Base-by-base conservation (phyloP, 2,113 vertebrate species). In the Chunga burmeisteri region DNA sequence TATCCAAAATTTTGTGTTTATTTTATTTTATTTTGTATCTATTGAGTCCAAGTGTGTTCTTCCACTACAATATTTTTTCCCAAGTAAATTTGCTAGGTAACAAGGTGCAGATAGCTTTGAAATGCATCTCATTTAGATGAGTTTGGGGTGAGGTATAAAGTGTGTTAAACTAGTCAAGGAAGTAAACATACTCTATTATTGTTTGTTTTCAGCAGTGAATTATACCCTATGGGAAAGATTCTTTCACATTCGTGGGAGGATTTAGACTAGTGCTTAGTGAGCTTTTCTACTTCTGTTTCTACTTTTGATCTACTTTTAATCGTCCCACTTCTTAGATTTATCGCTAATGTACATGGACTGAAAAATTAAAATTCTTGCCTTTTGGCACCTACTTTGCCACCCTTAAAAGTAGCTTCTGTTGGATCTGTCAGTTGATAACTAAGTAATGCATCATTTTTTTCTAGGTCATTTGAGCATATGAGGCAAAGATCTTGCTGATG, bases 401-500 rank as follows among this genome's bases (percentile, higher is more conserved):
- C 32, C 80, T 90, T 89, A 88, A 84, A 94, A 94, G 83, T 62
- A 86, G 50, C 20, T 81, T 91, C 79, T 74, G 7, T 71, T 84
- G 72, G 46, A 92, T 88, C 88, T 94, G 63, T 91, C 77, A 94
- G 55, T 88, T 94, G 83, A 78, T 86, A 95, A 91, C 46, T 58
- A 42, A 61, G 71, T 85, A 92, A 40, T 22, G n/a, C 42, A 38
- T 32, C 30, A 40, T 30, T 78, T 91, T 85, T 96, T 96, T 92
- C 86, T 94, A 38, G 91, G 81, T 86, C 89, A 71, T 92, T 88
- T 94, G 47, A 89, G 75, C 59, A 21, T 38, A 30, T n/a, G 63
- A 95, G 71, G 67, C 83, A 84, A 88, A 95, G 67, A 91, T 84
- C n/a, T 81, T 74, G 59, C 72, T 55, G 63, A 53, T 94, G 29